These are phyloP conservation scores for Drosophila arawakana DNA, from an alignment of 1,140 invertebrate species.

Conservation along the genomic window DNA sequence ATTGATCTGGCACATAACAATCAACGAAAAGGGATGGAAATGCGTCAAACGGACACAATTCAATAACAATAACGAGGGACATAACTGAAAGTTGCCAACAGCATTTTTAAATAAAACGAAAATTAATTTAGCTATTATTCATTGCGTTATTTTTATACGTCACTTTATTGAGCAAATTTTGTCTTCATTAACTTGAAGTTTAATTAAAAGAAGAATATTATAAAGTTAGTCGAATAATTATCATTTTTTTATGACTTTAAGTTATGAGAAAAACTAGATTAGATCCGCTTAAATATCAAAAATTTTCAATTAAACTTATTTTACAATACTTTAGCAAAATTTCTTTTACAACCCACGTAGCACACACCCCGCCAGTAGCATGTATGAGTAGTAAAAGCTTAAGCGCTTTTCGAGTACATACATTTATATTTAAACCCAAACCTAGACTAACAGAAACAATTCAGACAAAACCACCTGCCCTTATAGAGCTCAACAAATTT, in stretches of 20 bases:
- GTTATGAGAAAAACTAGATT: too few species aligned
- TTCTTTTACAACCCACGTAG: constrained; percentile 13
- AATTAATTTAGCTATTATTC: constrained; percentile 3
- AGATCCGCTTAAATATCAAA: too few species aligned
- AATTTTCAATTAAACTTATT: too few species aligned
- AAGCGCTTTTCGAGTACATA: constrained; percentile 66
- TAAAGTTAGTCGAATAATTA: too few species aligned
- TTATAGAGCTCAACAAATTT: constrained; percentile 42
- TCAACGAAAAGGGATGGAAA: constrained; percentile 1
- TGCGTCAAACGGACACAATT: constrained; percentile 28
- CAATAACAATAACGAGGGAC: constrained; percentile 28
- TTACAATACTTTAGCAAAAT: background rate
- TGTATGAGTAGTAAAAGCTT: constrained; percentile 30
- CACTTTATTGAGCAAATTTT: too few species aligned
- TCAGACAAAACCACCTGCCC: constrained; percentile 11
- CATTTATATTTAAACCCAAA: constrained; percentile 38
- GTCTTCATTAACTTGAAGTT: too few species aligned
- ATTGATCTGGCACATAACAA: constrained; percentile 19
- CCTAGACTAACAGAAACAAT: constrained; percentile 10
- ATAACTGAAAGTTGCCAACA: background rate
- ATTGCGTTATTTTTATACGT: background rate
- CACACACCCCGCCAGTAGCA: constrained; percentile 1
- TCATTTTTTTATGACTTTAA: too few species aligned
- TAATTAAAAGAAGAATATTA: too few species aligned
- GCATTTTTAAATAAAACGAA: background rate